A percentile compares a stretch with the other conserved stretches of the same genome.
Conservation (phyloP, 2,113 vertebrate species). For the Callopanchax toddi region DNA sequence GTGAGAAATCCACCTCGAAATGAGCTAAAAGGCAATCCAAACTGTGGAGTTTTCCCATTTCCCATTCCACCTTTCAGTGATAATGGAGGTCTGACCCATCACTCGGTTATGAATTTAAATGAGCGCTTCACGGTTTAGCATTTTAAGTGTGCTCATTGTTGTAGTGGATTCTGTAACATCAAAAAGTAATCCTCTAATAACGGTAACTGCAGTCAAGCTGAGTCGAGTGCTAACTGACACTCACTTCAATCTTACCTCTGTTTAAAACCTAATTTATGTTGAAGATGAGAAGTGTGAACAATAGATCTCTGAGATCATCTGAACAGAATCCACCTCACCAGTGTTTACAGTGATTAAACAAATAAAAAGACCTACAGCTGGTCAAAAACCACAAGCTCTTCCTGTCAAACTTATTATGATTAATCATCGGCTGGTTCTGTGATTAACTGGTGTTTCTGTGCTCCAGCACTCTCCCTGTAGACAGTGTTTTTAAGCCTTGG, state of each 20-base stretch:
- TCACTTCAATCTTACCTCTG: constrained; percentile 13
- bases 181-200: constrained; percentile 32
- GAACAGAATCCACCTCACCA: not conserved
- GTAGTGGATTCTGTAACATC: constrained; percentile 7
- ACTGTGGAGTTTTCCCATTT: constrained; percentile 1
- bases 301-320: not conserved
- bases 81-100: constrained; percentile 13
- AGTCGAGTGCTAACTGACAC: constrained; percentile 41
- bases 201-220: not conserved
- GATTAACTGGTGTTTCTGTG: not conserved
- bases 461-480: too few relatives aligned
- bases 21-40: too few relatives aligned
- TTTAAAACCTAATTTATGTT: not conserved
- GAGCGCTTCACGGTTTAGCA: not conserved
- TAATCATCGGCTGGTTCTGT: not conserved
- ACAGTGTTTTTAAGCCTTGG: not conserved
- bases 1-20: constrained; percentile 17
- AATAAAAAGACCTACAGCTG: not conserved
- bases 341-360: not conserved
- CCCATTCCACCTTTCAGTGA: constrained; percentile 15
- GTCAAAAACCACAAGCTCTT: too few relatives aligned
- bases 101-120: constrained; percentile 15
- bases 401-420: not conserved
- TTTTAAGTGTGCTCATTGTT: constrained; percentile 18
- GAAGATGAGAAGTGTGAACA: constrained; percentile 12